Percentiles rank a stretch among this genome's conserved stretches.
Evolutionary conservation across 2,888 invertebrate species (phyloP).

Genomic region (Brachyptera risi): DNA sequence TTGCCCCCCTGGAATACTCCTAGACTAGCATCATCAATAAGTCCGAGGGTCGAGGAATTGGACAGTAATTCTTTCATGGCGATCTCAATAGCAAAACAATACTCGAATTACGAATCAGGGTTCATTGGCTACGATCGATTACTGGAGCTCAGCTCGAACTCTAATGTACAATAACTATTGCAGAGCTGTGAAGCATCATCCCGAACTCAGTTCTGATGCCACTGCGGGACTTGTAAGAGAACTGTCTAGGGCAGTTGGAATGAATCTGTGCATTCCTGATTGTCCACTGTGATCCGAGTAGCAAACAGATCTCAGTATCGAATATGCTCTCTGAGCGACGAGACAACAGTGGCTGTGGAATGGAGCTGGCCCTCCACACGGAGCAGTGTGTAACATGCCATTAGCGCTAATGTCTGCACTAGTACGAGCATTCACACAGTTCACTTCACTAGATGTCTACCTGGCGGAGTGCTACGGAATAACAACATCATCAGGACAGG

Average conservation of each 20-base stretch:
- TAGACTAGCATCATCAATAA: background rate
- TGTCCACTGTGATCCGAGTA: constrained; percentile 24
- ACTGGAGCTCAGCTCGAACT: constrained; percentile 19
- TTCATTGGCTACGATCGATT: constrained; percentile 25
- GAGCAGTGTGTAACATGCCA: constrained; percentile 29
- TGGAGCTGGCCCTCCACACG: constrained; percentile 29
- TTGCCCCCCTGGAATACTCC: constrained; percentile 1
- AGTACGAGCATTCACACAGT: background rate
- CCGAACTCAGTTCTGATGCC: constrained; percentile 30
- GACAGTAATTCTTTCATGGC: constrained; percentile 18
- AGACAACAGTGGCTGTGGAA: constrained; percentile 30
- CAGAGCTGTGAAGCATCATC: constrained; percentile 17
- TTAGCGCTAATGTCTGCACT: constrained; percentile 21
- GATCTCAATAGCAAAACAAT: background rate
- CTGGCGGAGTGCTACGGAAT: background rate
- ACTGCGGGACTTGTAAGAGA: constrained; percentile 30
- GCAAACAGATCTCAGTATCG: constrained; percentile 30
- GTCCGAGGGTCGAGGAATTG: constrained; percentile 17
- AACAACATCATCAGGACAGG: no score
- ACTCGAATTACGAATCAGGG: no score
- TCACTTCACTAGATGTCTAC: background rate
- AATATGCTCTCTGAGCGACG: constrained; percentile 33
- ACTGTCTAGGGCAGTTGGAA: constrained; percentile 20
- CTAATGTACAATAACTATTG: constrained; percentile 17
- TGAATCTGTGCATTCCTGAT: constrained; percentile 24